Percentiles rank a stretch among this genome's conserved stretches.
Conservation (phyloP, 1,140 invertebrate genomes). For the Phthorimaea operculella region DNA sequence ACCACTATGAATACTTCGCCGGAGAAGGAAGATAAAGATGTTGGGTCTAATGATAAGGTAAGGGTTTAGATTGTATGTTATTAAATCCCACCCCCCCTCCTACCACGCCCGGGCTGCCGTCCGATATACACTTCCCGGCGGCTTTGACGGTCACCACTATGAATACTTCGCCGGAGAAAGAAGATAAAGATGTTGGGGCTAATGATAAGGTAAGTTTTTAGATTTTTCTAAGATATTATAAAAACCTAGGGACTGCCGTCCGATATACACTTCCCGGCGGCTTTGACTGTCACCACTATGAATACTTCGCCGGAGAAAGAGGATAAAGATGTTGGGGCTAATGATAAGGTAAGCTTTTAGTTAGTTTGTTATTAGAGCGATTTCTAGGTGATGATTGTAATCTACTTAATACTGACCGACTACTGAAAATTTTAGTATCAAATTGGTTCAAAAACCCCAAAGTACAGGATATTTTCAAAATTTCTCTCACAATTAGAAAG, state of each 20-base stretch:
- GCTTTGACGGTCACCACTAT: constrained; percentile 51
- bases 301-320: constrained; percentile 27
- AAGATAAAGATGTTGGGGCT: background rate
- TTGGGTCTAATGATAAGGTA: no score
- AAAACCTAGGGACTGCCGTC: constrained; percentile 18
- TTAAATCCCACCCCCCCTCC: constrained; percentile 8
- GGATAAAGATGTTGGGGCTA: background rate
- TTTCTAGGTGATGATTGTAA: no score
- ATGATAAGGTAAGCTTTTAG: no score
- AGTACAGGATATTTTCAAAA: no score
- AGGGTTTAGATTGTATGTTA: no score
- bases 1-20: constrained; percentile 35
- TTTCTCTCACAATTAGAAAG: no score
- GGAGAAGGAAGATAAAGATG: constrained; percentile 15
- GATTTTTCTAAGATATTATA: no score
- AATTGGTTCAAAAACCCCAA: no score
- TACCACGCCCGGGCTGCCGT: constrained; percentile 13
- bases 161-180: constrained; percentile 26
- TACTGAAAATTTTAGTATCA: no score
- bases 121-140: constrained; percentile 52
- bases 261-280: constrained; percentile 54
- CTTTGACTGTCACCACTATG: constrained; percentile 48
- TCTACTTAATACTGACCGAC: no score
- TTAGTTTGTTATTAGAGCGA: no score
- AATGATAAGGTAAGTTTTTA: no score